phyloP scores from a whole-genome alignment of 2,797 vertebrate genomes.

The Coreius guichenoti region DNA sequence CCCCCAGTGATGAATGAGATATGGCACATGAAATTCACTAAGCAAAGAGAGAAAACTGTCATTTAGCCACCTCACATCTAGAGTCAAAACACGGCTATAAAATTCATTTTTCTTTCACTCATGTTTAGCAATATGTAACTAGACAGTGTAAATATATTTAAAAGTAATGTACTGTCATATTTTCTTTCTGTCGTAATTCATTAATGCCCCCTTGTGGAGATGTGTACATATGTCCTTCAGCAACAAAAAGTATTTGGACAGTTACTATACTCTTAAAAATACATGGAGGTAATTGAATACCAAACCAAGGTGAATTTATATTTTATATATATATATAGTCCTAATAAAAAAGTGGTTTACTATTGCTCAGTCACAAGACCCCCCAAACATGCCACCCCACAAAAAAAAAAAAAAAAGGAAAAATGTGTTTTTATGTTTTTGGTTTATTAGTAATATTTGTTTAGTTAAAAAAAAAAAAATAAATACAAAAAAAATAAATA shows the following conservation, averaged over 20 bases:
- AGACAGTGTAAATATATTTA: not conserved
- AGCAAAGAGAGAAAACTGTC: not conserved
- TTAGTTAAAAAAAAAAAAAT: not conserved
- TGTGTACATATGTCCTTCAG: not conserved
- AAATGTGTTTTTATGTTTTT: not conserved
- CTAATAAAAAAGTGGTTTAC: not conserved
- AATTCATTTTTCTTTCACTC: not conserved
- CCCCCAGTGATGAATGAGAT: slow-evolving; percentile 22
- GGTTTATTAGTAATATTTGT: not conserved
- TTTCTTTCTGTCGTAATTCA: not conserved
- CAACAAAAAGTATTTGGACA: not conserved
- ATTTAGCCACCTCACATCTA: not conserved
- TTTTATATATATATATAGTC: not conserved
- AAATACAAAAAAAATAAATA: not conserved
- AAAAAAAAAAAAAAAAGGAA: not conserved
- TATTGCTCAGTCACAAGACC: not conserved
- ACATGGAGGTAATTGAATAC: not conserved
- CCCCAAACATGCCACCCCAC: not conserved
- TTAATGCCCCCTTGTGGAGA: slow-evolving; percentile 23
- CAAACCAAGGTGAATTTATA: not conserved
- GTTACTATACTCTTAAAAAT: not conserved
- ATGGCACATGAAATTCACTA: not conserved
- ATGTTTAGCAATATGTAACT: not conserved
- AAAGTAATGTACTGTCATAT: not conserved
- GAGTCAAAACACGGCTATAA: not conserved